These are phyloP conservation scores for Acyrthosiphon pisum DNA, from an alignment of 1,140 invertebrate genomes.

Conservation along the genomic window DNA sequence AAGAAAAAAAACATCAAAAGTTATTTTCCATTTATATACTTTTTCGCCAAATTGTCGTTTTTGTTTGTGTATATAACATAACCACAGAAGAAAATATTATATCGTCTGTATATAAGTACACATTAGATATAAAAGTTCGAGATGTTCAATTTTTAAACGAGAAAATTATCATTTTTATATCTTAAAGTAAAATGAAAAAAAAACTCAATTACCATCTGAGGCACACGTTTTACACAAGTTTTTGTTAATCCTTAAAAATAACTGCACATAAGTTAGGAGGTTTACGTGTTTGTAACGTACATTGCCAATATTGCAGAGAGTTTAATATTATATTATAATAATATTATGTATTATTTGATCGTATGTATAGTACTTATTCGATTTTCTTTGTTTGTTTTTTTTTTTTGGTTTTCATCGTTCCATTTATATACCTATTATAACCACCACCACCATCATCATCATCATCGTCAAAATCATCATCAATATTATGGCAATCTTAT, in stretches of 20 bases:
- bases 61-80: background rate
- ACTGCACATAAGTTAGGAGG: background rate
- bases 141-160: conserved; percentile 4
- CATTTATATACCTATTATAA: background rate
- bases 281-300: background rate
- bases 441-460: background rate
- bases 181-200: conserved; percentile 38
- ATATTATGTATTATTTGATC: background rate
- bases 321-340: background rate
- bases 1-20: conserved; percentile 8
- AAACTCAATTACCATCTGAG: background rate
- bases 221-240: background rate
- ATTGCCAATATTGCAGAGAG: background rate
- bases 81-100: background rate
- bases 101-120: background rate
- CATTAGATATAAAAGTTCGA: background rate
- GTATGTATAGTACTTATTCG: background rate
- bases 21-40: conserved; percentile 4
- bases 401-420: background rate
- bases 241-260: conserved; percentile 29
- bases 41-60: background rate
- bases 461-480: too few species aligned
- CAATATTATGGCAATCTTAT: background rate
- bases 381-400: too few species aligned
- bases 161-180: conserved; percentile 24